A percentile compares a stretch with the other conserved stretches of the same genome.
Evolutionary conservation across 2,797 vertebrate species (phyloP).

Genomic region (Crenuchus spilurus): DNA sequence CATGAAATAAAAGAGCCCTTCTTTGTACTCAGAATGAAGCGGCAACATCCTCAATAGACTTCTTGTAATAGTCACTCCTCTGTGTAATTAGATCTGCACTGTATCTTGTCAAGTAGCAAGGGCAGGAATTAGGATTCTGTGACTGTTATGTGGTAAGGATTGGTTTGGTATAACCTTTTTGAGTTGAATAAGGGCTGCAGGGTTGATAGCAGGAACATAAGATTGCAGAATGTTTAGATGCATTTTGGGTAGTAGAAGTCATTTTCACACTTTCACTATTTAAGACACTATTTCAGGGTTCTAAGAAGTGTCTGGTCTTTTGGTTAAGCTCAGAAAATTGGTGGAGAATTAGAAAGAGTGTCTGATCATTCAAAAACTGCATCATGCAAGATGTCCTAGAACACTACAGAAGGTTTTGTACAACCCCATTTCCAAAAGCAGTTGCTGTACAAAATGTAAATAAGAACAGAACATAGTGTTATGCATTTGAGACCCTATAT

Average conservation of each 20-base stretch:
- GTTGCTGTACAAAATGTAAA: too few species aligned
- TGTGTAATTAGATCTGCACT: constrained; percentile 18
- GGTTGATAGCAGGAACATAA: constrained; percentile 16
- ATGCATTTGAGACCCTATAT: too few species aligned
- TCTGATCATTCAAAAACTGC: constrained; percentile 4
- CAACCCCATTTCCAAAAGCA: too few species aligned
- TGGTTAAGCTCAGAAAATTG: background rate
- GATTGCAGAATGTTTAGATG: background rate
- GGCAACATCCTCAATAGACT: constrained; percentile 26
- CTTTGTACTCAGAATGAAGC: constrained; percentile 46
- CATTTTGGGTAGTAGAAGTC: background rate
- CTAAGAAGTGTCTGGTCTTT: background rate
- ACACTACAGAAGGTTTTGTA: background rate
- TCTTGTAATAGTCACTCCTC: background rate
- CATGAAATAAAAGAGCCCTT: constrained; percentile 72
- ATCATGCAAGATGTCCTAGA: background rate
- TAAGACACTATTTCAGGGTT: background rate
- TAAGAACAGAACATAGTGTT: too few species aligned
- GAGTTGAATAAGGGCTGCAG: constrained; percentile 4
- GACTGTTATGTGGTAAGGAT: constrained; percentile 15
- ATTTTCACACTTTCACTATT: constrained; percentile 16
- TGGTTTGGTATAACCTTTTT: constrained; percentile 10
- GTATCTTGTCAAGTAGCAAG: constrained; percentile 16
- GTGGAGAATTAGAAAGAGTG: background rate
- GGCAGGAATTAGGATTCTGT: constrained; percentile 26